A percentile compares a stretch with the other conserved stretches of the same genome.
Evolutionary conservation across 2,888 invertebrate genomes (phyloP).

Genomic region (Leucophenga maculata): DNA sequence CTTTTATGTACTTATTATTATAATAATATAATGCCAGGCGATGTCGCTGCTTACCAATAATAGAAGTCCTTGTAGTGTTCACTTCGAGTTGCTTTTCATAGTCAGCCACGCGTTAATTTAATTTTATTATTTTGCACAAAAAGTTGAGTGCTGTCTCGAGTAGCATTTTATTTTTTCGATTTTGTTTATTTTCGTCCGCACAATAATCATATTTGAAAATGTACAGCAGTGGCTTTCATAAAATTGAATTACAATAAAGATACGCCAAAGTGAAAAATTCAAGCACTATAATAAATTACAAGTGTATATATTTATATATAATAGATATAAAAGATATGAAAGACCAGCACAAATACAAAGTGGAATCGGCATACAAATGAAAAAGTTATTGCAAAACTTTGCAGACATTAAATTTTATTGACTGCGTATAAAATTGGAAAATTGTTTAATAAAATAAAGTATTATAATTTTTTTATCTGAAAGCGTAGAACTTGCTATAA

Average conservation of each 20-base stretch:
- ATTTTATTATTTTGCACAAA: conserved; percentile 60
- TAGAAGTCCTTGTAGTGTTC: no score
- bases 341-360: conserved; percentile 10
- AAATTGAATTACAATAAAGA: conserved; percentile 59
- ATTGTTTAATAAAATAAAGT: neutral
- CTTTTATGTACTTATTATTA: conserved; percentile 37
- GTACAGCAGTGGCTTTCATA: conserved; percentile 49
- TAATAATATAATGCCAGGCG: neutral
- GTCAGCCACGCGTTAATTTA: conserved; percentile 56
- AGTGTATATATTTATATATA: neutral
- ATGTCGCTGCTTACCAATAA: no score
- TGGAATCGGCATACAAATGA: conserved; percentile 37
- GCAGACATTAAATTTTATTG: conserved; percentile 65
- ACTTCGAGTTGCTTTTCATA: conserved; percentile 45
- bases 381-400: conserved; percentile 52
- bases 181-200: conserved; percentile 30
- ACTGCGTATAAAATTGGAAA: neutral
- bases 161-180: no score
- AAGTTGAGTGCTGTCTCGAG: conserved; percentile 46
- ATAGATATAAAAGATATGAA: neutral
- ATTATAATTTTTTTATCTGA: no score
- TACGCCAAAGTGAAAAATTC: conserved; percentile 22
- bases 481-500: no score
- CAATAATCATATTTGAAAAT: conserved; percentile 58
- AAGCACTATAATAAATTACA: conserved; percentile 10